Evolutionary conservation across 2,888 invertebrate species (phyloP).

Genomic region (Venustoraphidia nigricollis): DNA sequence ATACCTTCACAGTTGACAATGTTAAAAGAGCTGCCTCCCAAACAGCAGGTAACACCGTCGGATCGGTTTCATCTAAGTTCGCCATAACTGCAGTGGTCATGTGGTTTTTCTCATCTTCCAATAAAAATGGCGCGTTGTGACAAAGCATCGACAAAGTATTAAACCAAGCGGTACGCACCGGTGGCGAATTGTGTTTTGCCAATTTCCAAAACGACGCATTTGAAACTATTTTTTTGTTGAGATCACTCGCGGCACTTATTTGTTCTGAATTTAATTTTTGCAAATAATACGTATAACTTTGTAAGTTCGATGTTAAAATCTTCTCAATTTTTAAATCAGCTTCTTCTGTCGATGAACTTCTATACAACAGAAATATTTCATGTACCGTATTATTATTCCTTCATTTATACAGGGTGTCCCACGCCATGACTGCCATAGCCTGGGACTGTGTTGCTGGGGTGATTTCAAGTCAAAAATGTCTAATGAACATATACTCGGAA

Average conservation of each 20-base stretch:
- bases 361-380: constrained; percentile 16
- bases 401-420: neutral
- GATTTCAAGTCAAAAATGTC: too few relatives aligned
- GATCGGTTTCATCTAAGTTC: constrained; percentile 53
- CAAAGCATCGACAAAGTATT: constrained; percentile 43
- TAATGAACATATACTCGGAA: too few relatives aligned
- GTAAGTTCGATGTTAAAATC: constrained; percentile 45
- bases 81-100: constrained; percentile 41
- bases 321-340: constrained; percentile 53
- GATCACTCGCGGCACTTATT: constrained; percentile 33
- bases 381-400: neutral
- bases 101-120: constrained; percentile 36
- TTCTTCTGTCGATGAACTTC: constrained; percentile 43
- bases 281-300: constrained; percentile 46
- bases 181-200: constrained; percentile 35
- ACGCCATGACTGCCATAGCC: too few relatives aligned
- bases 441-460: too few relatives aligned
- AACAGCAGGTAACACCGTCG: constrained; percentile 44
- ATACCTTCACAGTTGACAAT: constrained; percentile 38
- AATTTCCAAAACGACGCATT: constrained; percentile 59
- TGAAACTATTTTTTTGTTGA: constrained; percentile 37
- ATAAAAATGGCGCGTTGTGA: constrained; percentile 36
- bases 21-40: constrained; percentile 61
- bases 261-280: constrained; percentile 34
- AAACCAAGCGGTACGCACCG: constrained; percentile 50